Conservation (phyloP, 2,797 vertebrate species). For the Pseudomugil gertrudae region DNA sequence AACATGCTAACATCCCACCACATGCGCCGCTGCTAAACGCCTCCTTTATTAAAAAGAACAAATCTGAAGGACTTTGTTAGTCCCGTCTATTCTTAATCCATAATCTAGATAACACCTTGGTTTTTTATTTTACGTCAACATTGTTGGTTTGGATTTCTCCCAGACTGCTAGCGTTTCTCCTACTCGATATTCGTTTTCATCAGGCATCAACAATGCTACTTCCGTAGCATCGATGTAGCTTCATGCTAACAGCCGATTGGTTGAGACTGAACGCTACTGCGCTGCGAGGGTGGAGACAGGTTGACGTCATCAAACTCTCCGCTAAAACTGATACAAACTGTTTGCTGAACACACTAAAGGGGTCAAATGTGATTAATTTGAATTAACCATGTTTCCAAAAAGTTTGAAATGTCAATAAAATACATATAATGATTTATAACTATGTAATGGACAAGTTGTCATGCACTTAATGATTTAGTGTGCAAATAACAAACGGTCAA, state of each 20-base stretch:
- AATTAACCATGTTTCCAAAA: neutral
- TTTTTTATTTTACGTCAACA: slow-evolving; percentile 33
- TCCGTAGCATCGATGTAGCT: slow-evolving; percentile 66
- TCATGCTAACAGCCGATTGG: slow-evolving; percentile 5
- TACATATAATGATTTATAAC: neutral
- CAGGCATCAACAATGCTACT: slow-evolving; percentile 51
- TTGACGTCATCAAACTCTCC: neutral
- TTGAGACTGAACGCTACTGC: no score
- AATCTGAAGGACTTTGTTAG: neutral
- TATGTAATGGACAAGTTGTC: no score
- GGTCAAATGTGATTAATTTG: neutral
- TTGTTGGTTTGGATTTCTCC: neutral
- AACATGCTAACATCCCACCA: slow-evolving; percentile 36
- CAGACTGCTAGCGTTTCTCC: neutral
- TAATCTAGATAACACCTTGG: slow-evolving; percentile 12
- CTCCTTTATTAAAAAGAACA: neutral
- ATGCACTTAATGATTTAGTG: no score
- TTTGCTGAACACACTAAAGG: neutral
- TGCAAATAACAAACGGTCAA: no score
- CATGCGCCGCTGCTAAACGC: neutral
- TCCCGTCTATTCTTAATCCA: slow-evolving; percentile 1
- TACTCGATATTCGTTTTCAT: slow-evolving; percentile 8
- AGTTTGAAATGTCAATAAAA: neutral
- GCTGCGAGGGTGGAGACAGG: no score
- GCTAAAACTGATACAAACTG: neutral